These are phyloP conservation scores for Eurypyga helias DNA, from an alignment of 2,113 vertebrate genomes.

Conservation along the genomic window DNA sequence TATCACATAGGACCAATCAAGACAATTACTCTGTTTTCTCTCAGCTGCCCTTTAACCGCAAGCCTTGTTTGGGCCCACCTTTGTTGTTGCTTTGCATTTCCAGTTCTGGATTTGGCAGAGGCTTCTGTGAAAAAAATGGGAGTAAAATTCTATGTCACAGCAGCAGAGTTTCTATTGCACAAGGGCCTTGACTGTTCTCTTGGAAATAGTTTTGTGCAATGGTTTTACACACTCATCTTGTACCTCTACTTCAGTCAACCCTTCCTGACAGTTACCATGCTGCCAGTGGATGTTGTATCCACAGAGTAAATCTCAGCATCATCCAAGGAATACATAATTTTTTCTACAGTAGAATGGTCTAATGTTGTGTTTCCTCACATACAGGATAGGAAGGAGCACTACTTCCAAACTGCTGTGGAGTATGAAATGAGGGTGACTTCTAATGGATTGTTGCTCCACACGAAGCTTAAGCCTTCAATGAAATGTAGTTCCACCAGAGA, in stretches of 20 bases:
- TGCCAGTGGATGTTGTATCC: background rate
- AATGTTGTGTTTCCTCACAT: rapidly evolving
- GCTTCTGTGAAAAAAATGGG: background rate
- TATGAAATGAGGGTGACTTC: background rate
- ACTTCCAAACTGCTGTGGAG: background rate
- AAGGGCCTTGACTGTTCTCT: background rate
- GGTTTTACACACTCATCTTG: background rate
- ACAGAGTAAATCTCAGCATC: background rate
- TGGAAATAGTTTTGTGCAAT: background rate
- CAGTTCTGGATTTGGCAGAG: background rate
- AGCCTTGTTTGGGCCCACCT: background rate
- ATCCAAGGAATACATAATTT: background rate
- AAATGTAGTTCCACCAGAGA: background rate
- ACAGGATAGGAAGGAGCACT: background rate
- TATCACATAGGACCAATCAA: rapidly evolving
- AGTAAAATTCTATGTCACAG: background rate
- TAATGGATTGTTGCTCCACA: background rate
- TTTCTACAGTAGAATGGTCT: background rate
- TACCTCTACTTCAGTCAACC: rapidly evolving
- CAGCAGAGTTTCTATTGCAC: background rate
- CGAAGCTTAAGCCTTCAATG: background rate
- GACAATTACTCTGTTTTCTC: background rate
- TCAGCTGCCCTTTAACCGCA: background rate
- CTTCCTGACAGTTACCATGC: background rate
- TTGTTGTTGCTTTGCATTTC: background rate